phyloP scores from a whole-genome alignment of 2,113 vertebrate genomes.

The Cynocephalus volans region DNA sequence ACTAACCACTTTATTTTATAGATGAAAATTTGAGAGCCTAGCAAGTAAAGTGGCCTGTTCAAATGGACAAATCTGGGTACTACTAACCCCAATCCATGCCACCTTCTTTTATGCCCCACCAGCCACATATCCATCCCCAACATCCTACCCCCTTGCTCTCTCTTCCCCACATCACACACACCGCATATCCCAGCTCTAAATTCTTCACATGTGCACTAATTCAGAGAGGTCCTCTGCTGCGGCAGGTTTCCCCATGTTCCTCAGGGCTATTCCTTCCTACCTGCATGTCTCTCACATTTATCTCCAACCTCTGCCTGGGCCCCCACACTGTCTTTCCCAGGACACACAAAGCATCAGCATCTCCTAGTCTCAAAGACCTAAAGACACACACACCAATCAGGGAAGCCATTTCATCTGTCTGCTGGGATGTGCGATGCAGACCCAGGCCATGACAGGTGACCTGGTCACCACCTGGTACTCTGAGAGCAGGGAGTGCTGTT shows the following conservation, averaged over 20 bases:
- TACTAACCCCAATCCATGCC: neutral
- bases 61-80: neutral
- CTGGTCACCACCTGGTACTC: fast-evolving
- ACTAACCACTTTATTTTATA: neutral
- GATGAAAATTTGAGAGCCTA: neutral
- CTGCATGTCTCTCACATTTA: neutral
- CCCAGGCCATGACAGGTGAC: fast-evolving
- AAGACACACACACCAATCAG: neutral
- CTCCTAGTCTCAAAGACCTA: neutral
- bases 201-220: neutral
- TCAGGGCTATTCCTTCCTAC: neutral
- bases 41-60: neutral
- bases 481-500: too few species aligned
- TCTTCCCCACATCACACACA: neutral
- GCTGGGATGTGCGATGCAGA: neutral
- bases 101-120: neutral
- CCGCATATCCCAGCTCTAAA: neutral
- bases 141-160: neutral
- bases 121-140: neutral
- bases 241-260: neutral
- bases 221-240: neutral
- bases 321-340: neutral
- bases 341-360: neutral
- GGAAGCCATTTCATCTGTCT: neutral
- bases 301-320: neutral